A percentile compares a stretch with the other conserved stretches of the same genome.
Conservation (phyloP, 2,797 vertebrate species). For the Xiphorhynchus erythropygius region DNA sequence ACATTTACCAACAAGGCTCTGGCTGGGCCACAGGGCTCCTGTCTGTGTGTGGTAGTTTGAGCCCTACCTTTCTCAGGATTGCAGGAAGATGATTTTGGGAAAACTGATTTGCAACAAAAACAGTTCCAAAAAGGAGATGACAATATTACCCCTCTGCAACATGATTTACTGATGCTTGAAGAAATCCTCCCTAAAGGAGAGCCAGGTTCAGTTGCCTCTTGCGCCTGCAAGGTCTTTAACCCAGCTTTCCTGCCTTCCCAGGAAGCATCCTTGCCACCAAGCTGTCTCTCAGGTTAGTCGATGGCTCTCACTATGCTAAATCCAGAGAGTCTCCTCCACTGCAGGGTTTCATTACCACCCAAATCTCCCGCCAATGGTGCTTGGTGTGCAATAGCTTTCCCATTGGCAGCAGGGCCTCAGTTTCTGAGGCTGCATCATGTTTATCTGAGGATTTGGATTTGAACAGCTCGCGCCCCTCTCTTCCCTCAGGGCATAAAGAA, state of each 20-base stretch:
- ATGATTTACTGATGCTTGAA: neutral
- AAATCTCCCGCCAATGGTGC: neutral
- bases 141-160: neutral
- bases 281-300: neutral
- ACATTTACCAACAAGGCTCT: neutral
- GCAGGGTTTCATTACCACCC: neutral
- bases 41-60: fast-evolving
- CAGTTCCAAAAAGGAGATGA: neutral
- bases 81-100: neutral
- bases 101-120: neutral
- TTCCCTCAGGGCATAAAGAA: conserved; percentile 51
- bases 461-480: conserved; percentile 1
- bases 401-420: neutral
- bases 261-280: neutral
- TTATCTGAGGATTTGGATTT: conserved; percentile 26
- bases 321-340: neutral
- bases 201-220: neutral
- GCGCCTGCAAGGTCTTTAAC: neutral
- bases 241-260: neutral
- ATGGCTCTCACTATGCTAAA: fast-evolving
- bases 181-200: neutral
- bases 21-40: neutral
- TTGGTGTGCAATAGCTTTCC: neutral
- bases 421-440: neutral
- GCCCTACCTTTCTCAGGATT: neutral